These are phyloP conservation scores for crab-eating macaque (Macaca fascicularis) DNA, from an alignment of 2,113 vertebrate species.

Conservation along the genomic window DNA sequence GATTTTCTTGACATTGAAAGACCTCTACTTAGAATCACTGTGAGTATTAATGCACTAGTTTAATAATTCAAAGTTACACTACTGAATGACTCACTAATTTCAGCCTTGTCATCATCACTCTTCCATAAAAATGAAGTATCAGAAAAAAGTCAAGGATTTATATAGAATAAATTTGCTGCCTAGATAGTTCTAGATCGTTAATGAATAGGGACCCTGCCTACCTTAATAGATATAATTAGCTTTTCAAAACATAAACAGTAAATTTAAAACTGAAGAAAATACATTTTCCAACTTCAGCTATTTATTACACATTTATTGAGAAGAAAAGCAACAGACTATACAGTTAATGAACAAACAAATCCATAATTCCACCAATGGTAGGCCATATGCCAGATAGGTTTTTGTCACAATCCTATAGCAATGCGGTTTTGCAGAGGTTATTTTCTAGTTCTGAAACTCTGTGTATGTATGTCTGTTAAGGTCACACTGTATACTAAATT, in stretches of 20 bases:
- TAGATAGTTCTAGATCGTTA: background rate
- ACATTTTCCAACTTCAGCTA: background rate
- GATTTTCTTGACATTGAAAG: slow-evolving; percentile 62
- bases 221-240: background rate
- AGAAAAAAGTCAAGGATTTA: background rate
- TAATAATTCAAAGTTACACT: slow-evolving; percentile 72
- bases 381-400: background rate
- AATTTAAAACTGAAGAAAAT: background rate
- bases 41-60: slow-evolving; percentile 45
- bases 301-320: background rate
- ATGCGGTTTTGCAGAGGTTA: background rate
- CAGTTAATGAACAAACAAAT: background rate
- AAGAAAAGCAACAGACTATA: background rate
- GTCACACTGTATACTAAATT: background rate
- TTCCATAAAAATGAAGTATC: background rate
- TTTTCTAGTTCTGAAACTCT: background rate
- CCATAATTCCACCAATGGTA: background rate
- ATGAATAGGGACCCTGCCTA: background rate
- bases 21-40: slow-evolving; percentile 43
- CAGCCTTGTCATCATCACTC: slow-evolving; percentile 26
- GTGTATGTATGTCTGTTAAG: background rate
- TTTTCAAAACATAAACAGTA: background rate
- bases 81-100: slow-evolving; percentile 71
- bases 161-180: slow-evolving; percentile 29
- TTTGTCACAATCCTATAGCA: background rate